Evolutionary conservation across 2,113 vertebrate genomes (phyloP).

Genomic region (Chaetodon trifascialis): DNA sequence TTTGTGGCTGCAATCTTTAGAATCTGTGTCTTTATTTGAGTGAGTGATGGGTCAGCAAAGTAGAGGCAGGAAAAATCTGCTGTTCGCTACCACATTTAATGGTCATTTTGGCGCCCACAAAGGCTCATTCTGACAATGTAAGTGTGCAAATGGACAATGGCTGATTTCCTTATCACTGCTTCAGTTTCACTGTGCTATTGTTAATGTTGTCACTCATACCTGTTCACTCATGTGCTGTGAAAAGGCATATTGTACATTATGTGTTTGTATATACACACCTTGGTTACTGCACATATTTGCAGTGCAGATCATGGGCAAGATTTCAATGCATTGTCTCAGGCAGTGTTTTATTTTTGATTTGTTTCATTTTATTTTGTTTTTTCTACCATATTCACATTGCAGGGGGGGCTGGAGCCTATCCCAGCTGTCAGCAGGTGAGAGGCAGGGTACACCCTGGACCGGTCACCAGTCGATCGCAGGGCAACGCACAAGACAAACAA

Average conservation of each 20-base stretch:
- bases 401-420: too few relatives aligned
- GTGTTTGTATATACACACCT: background rate
- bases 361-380: too few relatives aligned
- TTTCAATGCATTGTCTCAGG: background rate
- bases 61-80: background rate
- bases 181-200: background rate
- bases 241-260: background rate
- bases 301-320: background rate
- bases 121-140: background rate
- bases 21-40: slow-evolving; percentile 26
- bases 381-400: too few relatives aligned
- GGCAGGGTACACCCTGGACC: too few relatives aligned
- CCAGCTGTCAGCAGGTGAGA: too few relatives aligned
- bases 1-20: slow-evolving; percentile 66
- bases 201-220: background rate
- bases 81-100: background rate
- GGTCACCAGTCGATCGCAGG: too few relatives aligned
- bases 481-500: too few relatives aligned
- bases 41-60: background rate
- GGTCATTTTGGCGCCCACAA: background rate
- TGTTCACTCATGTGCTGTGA: background rate
- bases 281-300: background rate
- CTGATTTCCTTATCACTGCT: background rate
- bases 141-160: background rate
- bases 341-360: background rate